Base-by-base conservation (phyloP, 2,888 invertebrate species). In the Lasioglossum zephyrum region DNA sequence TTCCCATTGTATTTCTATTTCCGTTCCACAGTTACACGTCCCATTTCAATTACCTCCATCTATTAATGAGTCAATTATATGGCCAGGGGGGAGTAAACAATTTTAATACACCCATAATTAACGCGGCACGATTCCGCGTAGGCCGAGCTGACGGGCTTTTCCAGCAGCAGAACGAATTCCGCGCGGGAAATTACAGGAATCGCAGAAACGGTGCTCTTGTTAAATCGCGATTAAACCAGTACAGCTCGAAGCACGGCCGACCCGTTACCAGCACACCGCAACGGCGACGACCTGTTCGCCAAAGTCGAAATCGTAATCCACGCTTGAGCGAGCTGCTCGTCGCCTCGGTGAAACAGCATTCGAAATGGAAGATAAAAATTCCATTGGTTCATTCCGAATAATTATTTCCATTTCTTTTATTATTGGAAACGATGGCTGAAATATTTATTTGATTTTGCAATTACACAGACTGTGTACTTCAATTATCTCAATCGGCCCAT, bases 271-370 rank as follows among this genome's bases (percentile, higher is more conserved):
- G 16, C 47, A 5, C 47, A 5, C 16, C 47, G 47, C 16, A 47
- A 63, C 49, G 41, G 36, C 73, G 31, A 53, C 63, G 75, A 79
- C 75, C 66, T 41, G 78, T 73, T 76, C 26, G 70, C 77, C 53
- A 76, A 69, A 81, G 79, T 73, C 85, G 84, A 85, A 85, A 85
- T 85, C 85, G 84, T 83, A 85, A 85, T 85, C 85, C 79, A 85
- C 75, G 85, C 84, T 83, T 79, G 75, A 85, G 73, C 84, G 53
- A 76, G 16, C 73, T 73, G 74, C 77, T 74, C 70, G 82, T 74
- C 70, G 60, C 57, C 57, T n/a, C 57, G 57, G 57, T 4, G 0
- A n/a, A 57, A 57, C 57, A n/a, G n/a, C 57, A 57, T 57, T 57
- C 3, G n/a, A 9, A n/a, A 57, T 57, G 22, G 11, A 57, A 57